Conservation (phyloP, 2,888 invertebrate species). For the Cerceris ruficornis region DNA sequence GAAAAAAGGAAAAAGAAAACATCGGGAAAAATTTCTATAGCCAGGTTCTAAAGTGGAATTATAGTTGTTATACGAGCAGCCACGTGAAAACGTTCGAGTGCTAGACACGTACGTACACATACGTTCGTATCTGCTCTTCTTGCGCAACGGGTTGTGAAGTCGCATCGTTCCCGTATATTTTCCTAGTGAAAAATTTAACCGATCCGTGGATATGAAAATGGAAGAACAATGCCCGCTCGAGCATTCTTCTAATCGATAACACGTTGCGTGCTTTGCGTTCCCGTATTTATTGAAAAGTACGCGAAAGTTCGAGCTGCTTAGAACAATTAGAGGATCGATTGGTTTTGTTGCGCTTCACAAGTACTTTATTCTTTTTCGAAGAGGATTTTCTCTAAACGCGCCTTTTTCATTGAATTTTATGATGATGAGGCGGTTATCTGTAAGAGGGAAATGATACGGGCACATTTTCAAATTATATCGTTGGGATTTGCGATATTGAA, state of each 20-base stretch:
- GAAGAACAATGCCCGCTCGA: too few species aligned
- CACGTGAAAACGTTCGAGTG: conserved; percentile 19
- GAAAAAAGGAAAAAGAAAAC: conserved; percentile 29
- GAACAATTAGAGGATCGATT: not conserved
- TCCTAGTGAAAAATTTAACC: not conserved
- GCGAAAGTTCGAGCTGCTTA: not conserved
- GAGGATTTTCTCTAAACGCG: too few species aligned
- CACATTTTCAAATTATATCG: too few species aligned
- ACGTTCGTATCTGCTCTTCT: conserved; percentile 10
- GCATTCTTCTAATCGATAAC: too few species aligned
- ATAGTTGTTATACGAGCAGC: conserved; percentile 30
- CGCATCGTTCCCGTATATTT: not conserved
- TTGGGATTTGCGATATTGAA: too few species aligned
- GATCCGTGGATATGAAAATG: too few species aligned
- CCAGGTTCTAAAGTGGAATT: conserved; percentile 26
- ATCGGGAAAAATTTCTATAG: not conserved
- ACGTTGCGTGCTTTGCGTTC: too few species aligned
- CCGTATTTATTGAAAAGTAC: too few species aligned
- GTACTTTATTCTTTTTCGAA: too few species aligned
- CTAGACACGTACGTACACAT: not conserved
- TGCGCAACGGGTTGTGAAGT: conserved; percentile 17
- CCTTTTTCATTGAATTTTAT: too few species aligned
- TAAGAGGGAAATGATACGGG: too few species aligned
- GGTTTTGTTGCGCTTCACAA: not conserved
- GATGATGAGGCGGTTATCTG: too few species aligned